Base-by-base conservation (phyloP, 2,113 vertebrate genomes). In the Vidua chalybeata region DNA sequence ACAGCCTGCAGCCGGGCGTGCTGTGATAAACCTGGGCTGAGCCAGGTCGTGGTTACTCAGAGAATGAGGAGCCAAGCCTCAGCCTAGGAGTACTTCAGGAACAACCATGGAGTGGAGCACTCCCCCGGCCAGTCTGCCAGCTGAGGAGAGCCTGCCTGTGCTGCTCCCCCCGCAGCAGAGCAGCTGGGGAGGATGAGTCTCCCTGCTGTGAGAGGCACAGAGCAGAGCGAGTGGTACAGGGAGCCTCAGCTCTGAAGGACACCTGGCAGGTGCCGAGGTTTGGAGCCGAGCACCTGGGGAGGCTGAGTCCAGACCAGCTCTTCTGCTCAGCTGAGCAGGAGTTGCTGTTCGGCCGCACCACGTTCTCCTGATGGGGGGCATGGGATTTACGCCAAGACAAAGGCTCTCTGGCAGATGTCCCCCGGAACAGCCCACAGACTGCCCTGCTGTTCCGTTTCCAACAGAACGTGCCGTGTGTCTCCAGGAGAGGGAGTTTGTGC, bases 91-190 rank as follows among this genome's bases (percentile, higher is more conserved):
- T 41, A n/a, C 54, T 58, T 33, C 3, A 7, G 68, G 24, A 41
- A 41, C 7, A 8, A 9, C 13, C 2, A 8, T 39, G 61, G 54
- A 17, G 7, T 45, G 56, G 31, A 64, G 56, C 68, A 11, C 51
- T 59, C 21, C 2, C 35, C 41, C 56, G 52, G 22, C 45, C 43
- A 0, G 0, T 24, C 49, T 73, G 15, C 74, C 41, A 2, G 0
- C 20, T 43, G 81, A 46, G 26, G 17, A 45, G 37, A 56, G 16
- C 37, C 54, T 87, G 49, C 23, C 23, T 18, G 31, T 28, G 61
- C 6, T 54, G 43, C 35, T 35, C 35, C 35, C 35, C 35, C 35
- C 35, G 35, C 35, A 35, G 35, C 28, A 33, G 13, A 76, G 15
- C 48, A 64, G 49, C 45, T 28, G 61, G 11, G 43, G 37, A 41